phyloP scores from a whole-genome alignment of 2,797 vertebrate species.

The Balearica regulorum region DNA sequence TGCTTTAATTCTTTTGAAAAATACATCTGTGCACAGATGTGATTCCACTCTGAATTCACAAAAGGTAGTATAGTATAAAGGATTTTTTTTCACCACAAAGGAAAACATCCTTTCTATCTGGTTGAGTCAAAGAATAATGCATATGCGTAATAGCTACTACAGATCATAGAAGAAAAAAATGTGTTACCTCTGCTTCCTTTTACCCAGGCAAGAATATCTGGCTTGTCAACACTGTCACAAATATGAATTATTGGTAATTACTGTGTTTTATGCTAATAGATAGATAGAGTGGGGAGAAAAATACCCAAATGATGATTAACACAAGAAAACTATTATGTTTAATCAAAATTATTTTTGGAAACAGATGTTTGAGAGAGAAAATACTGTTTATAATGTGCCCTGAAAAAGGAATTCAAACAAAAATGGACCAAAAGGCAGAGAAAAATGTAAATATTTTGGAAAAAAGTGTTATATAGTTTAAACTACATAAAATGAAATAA shows the following conservation, averaged over 20 bases:
- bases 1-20: not conserved
- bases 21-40: not conserved
- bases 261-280: not conserved
- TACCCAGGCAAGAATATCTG: not conserved
- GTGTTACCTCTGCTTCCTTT: not conserved
- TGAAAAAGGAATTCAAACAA: not conserved
- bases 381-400: not conserved
- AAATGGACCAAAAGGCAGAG: not conserved
- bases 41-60: not conserved
- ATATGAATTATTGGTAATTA: not conserved
- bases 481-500: not conserved
- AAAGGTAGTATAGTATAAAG: not conserved
- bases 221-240: not conserved
- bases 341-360: not conserved
- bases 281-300: not conserved
- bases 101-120: not conserved
- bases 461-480: not conserved
- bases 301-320: not conserved
- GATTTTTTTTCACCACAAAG: not conserved
- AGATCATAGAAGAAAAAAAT: not conserved
- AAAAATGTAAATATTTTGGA: not conserved
- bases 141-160: not conserved
- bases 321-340: not conserved
- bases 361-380: not conserved
- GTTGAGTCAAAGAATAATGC: not conserved